Conservation (phyloP, 2,888 invertebrate species). For the Oxytorus armatus region DNA sequence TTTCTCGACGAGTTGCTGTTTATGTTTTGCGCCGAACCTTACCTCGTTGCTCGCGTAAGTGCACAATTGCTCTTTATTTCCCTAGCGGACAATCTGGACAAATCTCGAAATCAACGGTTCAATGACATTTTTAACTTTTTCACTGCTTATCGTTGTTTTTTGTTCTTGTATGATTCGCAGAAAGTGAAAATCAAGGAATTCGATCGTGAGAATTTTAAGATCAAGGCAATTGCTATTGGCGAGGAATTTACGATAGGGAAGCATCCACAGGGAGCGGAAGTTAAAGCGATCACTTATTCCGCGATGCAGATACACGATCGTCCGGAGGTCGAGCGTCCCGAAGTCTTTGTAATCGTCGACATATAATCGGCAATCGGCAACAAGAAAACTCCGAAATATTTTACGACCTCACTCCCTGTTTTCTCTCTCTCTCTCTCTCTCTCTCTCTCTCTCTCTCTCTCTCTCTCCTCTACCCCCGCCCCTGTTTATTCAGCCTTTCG, state of each 20-base stretch:
- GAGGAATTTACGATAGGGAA: constrained; percentile 96
- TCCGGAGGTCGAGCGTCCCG: constrained; percentile 89
- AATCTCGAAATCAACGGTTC: background rate
- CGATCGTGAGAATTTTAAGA: constrained; percentile 92
- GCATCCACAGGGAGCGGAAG: constrained; percentile 99
- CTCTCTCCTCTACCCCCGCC: no score
- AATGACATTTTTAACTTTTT: background rate
- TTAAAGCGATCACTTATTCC: constrained; percentile 99
- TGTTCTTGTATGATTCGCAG: constrained; percentile 85
- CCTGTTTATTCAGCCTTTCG: background rate
- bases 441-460: background rate
- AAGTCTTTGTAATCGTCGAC: constrained; percentile 99
- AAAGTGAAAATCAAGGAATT: constrained; percentile 95
- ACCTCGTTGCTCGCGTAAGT: constrained; percentile 89
- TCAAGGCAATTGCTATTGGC: constrained; percentile 92
- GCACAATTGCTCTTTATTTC: background rate
- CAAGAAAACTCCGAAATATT: background rate
- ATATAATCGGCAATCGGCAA: constrained; percentile 87
- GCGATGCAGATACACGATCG: constrained; percentile 97
- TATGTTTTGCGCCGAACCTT: constrained; percentile 96
- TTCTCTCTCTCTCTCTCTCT: background rate
- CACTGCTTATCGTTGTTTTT: constrained; percentile 1
- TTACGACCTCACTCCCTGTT: background rate
- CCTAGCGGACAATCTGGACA: background rate
- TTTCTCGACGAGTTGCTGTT: constrained; percentile 97